Conservation (phyloP, 2,797 vertebrate genomes). For the Emydoidea blandingii region DNA sequence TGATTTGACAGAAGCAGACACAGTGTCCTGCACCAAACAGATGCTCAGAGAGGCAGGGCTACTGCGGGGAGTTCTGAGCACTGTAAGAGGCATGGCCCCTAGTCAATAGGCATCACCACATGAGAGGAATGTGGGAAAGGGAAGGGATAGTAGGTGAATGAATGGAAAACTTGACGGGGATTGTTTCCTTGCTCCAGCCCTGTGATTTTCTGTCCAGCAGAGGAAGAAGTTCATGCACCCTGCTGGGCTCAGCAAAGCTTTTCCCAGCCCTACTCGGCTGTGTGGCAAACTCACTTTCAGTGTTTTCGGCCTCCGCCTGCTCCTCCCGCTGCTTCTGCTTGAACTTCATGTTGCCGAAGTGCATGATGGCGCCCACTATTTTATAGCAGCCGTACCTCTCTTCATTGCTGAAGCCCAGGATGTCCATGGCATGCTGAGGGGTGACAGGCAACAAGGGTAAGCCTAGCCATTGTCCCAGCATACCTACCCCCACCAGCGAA, state of each 20-base stretch:
- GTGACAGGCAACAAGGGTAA: background rate
- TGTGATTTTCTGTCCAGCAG: background rate
- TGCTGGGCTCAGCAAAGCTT: background rate
- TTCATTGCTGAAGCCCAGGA: slow-evolving; percentile 89
- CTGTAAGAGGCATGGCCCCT: background rate
- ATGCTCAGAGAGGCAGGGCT: background rate
- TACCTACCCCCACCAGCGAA: background rate
- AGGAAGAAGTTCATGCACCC: background rate
- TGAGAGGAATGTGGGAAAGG: background rate
- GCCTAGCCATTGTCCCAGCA: background rate
- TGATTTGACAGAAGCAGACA: background rate
- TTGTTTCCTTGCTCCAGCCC: background rate
- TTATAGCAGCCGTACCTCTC: slow-evolving; percentile 95
- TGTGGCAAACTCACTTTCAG: slow-evolving; percentile 88
- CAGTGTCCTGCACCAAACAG: background rate
- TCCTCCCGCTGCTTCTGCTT: slow-evolving; percentile 95
- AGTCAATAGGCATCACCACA: background rate
- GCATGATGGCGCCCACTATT: slow-evolving; percentile 94
- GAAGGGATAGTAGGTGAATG: background rate
- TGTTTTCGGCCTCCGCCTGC: slow-evolving; percentile 93
- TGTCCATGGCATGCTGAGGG: slow-evolving; percentile 92
- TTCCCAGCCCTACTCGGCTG: background rate
- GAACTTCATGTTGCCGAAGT: slow-evolving; percentile 98
- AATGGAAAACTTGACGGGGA: background rate
- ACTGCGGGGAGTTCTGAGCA: background rate